Conservation (phyloP, 2,113 vertebrate genomes). For the Myrmophylax atrothorax region DNA sequence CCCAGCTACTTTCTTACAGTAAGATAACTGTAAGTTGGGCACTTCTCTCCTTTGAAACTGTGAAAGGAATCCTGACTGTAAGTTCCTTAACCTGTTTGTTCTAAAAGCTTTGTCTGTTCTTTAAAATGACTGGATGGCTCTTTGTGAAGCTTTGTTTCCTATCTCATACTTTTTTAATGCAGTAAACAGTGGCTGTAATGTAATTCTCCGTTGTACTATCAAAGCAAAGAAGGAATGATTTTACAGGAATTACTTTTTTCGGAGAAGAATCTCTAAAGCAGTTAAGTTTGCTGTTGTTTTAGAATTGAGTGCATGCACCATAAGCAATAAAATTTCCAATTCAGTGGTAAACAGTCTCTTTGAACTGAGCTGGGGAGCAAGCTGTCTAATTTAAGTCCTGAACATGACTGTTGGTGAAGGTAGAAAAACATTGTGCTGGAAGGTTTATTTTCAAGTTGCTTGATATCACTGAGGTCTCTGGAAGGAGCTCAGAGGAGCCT, state of each 20-base stretch:
- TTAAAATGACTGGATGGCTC: neutral
- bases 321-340: slow-evolving; percentile 33
- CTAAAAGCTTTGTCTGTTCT: slow-evolving; percentile 32
- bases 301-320: neutral
- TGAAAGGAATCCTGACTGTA: slow-evolving; percentile 24
- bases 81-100: slow-evolving; percentile 36
- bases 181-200: neutral
- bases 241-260: neutral
- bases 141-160: neutral
- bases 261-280: neutral
- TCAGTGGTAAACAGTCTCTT: neutral
- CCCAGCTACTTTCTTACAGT: neutral
- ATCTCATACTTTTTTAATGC: neutral
- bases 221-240: neutral
- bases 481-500: neutral
- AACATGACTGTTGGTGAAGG: neutral
- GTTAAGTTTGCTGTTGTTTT: slow-evolving; percentile 7
- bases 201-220: neutral
- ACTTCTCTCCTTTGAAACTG: slow-evolving; percentile 7
- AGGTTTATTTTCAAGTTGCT: slow-evolving; percentile 10
- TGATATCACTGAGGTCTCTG: neutral
- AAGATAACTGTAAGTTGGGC: neutral
- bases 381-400: slow-evolving; percentile 3
- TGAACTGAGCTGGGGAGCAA: neutral
- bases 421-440: neutral